Conservation (phyloP, 2,888 invertebrate genomes). For the Drosophila affinis region DNA sequence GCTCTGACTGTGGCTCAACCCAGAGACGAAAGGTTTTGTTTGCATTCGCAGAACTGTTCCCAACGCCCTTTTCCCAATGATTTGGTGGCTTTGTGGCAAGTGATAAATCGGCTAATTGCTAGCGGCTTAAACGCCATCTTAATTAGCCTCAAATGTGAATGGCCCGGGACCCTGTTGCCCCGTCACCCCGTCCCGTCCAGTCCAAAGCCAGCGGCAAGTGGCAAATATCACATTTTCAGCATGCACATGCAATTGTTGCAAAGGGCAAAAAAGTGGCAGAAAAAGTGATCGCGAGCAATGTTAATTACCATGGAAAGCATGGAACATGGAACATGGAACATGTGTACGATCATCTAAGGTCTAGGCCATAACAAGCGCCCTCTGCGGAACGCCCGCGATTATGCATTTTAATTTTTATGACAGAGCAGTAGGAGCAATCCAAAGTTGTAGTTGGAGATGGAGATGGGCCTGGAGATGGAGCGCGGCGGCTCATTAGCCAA, state of each 20-base stretch:
- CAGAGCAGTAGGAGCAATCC: conserved; percentile 25
- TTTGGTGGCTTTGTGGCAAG: conserved; percentile 35
- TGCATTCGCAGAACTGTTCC: conserved; percentile 44
- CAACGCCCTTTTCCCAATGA: conserved; percentile 28
- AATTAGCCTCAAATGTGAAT: conserved; percentile 58
- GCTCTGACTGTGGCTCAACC: conserved; percentile 1
- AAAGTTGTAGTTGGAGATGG: conserved; percentile 1
- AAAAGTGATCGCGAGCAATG: conserved; percentile 44
- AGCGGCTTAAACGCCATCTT: conserved; percentile 42
- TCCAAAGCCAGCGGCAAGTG: conserved; percentile 31
- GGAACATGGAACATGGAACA: neutral
- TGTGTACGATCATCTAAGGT: neutral
- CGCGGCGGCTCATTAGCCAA: conserved; percentile 68
- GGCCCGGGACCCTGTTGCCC: conserved; percentile 32
- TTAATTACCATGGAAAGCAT: conserved; percentile 41
- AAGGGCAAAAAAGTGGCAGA: conserved; percentile 10
- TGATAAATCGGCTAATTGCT: conserved; percentile 65
- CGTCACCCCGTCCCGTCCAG: neutral
- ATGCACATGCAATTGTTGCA: conserved; percentile 54
- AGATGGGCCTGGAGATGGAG: conserved; percentile 10
- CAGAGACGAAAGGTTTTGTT: conserved; percentile 38
- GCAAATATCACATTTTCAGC: conserved; percentile 45
- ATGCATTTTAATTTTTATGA: conserved; percentile 56
- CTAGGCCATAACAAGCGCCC: conserved; percentile 28
- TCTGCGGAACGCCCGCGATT: conserved; percentile 51